Evolutionary conservation across 1,140 invertebrate species (phyloP).

Genomic region (Anastrepha obliqua): DNA sequence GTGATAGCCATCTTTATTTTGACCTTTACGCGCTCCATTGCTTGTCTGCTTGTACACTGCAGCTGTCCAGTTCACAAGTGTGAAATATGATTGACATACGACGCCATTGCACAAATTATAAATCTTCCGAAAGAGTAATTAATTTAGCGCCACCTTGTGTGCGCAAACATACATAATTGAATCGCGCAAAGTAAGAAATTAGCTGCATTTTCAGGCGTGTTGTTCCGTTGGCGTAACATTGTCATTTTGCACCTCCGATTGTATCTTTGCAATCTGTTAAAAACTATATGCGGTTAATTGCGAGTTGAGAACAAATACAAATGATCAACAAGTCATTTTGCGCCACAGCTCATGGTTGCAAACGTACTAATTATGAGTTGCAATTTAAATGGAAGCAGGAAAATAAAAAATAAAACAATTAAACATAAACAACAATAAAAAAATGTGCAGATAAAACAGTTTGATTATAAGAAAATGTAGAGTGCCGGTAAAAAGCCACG

Average conservation of each 20-base stretch:
- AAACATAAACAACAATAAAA: no score
- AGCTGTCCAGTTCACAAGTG: no score
- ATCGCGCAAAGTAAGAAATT: conserved; percentile 22
- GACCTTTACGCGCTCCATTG: no score
- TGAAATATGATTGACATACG: no score
- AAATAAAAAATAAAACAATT: no score
- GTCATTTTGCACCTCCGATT: conserved; percentile 44
- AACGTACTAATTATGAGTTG: not conserved
- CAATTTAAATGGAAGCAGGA: no score
- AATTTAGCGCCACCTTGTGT: not conserved
- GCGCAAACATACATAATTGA: not conserved
- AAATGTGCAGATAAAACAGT: not conserved
- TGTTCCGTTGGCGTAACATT: conserved; percentile 2
- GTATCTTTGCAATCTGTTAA: conserved; percentile 17
- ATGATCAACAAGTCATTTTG: conserved; percentile 24
- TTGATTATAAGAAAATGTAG: no score
- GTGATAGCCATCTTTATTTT: no score
- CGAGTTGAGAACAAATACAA: conserved; percentile 35
- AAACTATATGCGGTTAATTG: conserved; percentile 27
- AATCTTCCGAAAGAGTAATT: no score
- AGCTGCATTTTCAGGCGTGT: not conserved
- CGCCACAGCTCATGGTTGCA: not conserved
- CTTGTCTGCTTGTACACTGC: no score
- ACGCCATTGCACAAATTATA: no score
- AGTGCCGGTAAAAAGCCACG: no score